phyloP scores from a whole-genome alignment of 2,888 invertebrate species.

The Apodemia duryi region DNA sequence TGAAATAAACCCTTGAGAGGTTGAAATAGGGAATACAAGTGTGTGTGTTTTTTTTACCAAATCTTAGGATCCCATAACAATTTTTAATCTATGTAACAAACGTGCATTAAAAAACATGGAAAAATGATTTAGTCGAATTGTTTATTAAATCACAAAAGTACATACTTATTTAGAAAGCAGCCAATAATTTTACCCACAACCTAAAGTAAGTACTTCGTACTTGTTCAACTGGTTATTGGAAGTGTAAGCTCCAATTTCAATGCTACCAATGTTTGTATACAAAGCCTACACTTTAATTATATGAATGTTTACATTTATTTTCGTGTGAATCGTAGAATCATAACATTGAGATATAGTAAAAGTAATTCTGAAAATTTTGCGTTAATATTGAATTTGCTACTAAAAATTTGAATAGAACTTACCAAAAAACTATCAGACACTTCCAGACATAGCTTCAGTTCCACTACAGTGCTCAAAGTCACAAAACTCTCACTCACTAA shows the following conservation, averaged over 20 bases:
- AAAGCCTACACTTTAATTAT: background rate
- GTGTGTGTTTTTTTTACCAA: too few species aligned
- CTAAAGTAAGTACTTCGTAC: too few species aligned
- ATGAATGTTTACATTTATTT: too few species aligned
- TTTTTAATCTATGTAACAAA: too few species aligned
- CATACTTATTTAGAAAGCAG: slow-evolving; percentile 6
- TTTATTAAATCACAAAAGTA: background rate
- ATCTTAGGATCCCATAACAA: too few species aligned
- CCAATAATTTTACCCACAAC: background rate
- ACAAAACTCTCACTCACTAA: slow-evolving; percentile 48
- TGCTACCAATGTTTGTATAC: background rate
- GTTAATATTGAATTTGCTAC: background rate
- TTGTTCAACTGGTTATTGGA: slow-evolving; percentile 3
- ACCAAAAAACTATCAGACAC: slow-evolving; percentile 39
- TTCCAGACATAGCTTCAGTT: slow-evolving; percentile 42
- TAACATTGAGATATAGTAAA: too few species aligned
- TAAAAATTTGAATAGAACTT: slow-evolving; percentile 29
- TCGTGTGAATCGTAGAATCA: too few species aligned
- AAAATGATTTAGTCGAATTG: too few species aligned
- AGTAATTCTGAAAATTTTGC: too few species aligned
- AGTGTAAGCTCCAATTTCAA: background rate
- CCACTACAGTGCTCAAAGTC: slow-evolving; percentile 39
- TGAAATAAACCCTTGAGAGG: too few species aligned
- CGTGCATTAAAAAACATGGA: too few species aligned
- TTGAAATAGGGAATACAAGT: too few species aligned